Percentiles rank a stretch among this genome's conserved stretches.
Evolutionary conservation across 1,140 invertebrate species (phyloP).

Genomic region (Cherax destructor): DNA sequence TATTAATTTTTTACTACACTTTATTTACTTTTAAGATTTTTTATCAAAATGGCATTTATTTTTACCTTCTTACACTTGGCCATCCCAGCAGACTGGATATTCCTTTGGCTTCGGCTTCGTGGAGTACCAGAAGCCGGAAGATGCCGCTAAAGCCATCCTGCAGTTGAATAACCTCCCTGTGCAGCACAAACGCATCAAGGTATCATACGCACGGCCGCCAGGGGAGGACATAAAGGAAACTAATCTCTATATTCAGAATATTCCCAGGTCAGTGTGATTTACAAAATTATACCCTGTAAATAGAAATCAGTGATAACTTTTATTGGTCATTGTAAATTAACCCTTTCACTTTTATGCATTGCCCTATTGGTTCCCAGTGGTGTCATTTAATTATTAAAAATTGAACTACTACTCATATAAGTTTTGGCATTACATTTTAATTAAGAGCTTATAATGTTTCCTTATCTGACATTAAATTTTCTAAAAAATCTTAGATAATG

Average conservation of each 20-base stretch:
- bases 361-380: too few species aligned
- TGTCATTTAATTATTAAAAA: too few species aligned
- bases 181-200: conserved; percentile 90
- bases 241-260: conserved; percentile 94
- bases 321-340: too few species aligned
- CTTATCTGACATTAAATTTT: too few species aligned
- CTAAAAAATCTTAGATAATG: too few species aligned
- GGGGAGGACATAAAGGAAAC: conserved; percentile 96
- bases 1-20: conserved; percentile 19
- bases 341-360: too few species aligned
- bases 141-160: conserved; percentile 89
- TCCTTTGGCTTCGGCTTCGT: conserved; percentile 98
- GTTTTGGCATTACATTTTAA: too few species aligned
- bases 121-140: conserved; percentile 89
- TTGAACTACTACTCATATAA: too few species aligned
- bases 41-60: conserved; percentile 2
- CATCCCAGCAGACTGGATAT: conserved; percentile 86
- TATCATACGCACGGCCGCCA: conserved; percentile 92
- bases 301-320: too few species aligned
- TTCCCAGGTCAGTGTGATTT: conserved; percentile 82
- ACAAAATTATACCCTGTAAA: too few species aligned
- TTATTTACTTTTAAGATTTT: conserved; percentile 27
- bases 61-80: conserved; percentile 65
- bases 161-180: conserved; percentile 92
- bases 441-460: too few species aligned